Evolutionary conservation across 2,888 invertebrate genomes (phyloP), one percentile per base, ranked within the genome.

Genomic region (Ceramica pisi): DNA sequence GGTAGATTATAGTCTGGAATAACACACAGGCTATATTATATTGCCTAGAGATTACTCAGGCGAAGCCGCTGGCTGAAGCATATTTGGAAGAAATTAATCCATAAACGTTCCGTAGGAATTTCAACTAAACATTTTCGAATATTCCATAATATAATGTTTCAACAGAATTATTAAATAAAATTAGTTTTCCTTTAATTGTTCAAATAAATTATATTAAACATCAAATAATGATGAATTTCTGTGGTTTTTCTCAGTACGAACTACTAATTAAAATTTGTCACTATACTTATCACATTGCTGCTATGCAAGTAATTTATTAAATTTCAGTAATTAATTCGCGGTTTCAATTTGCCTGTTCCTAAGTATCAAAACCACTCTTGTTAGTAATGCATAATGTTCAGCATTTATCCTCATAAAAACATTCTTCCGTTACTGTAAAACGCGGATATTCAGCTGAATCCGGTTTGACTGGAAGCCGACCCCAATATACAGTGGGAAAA

Each of bases 311-410:
- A 31, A 38, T 60, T 60, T 41, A 38, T 23, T 10, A 6, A 1
- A 23, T 16, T 62, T 62, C 19, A 71, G 21, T 57, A 8, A 19
- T 72, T 50, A 50, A n/a, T 63, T 50, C 23, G 41, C 8, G 56
- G 50, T 72, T 63, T 50, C 4, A 38, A 38, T 38, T 38, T 53
- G 46, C 8, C 19, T 19, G 1, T 23, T 8, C 5, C 14, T n/a
- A 44, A 23, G 2, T 35, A 46, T 46, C 19, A 6, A 46, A 41
- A 56, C 2, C 3, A 41, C 48, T 55, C 38, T 9, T 61, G 26
- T 38, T 61, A 41, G 48, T 48, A 46, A 35, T 16, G 23, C 14
- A 21, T 14, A 44, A 41, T 35, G 7, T 41, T 10, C 26, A 38
- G 2, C n/a, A 26, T 35, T 23, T 35, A 21, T 35, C 16, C 2